A percentile compares a stretch with the other conserved stretches of the same genome.
phyloP scores from a whole-genome alignment of 2,888 invertebrate species.

The Platycheirus albimanus region DNA sequence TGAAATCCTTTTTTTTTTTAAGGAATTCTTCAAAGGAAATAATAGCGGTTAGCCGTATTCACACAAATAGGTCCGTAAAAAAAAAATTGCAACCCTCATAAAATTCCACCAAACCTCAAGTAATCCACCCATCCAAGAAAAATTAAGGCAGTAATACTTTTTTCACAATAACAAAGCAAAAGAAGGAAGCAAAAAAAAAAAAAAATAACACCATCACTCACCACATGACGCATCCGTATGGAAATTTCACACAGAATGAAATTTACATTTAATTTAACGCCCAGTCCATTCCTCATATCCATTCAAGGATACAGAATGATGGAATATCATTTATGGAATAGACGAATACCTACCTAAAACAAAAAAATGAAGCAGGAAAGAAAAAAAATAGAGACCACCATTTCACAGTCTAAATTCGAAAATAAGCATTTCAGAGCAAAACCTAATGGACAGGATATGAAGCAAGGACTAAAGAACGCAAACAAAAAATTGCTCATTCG shows the following conservation, averaged over 20 bases:
- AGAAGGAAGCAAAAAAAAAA: conserved; percentile 6
- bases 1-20: no score
- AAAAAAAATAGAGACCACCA: conserved; percentile 50
- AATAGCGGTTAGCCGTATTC: conserved; percentile 58
- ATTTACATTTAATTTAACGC: conserved; percentile 71
- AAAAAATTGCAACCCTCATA: conserved; percentile 11
- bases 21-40: conserved; percentile 29
- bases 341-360: conserved; percentile 38
- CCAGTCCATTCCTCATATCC: conserved; percentile 56
- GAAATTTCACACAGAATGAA: conserved; percentile 63
- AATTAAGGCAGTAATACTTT: conserved; percentile 41
- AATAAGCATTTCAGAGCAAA: conserved; percentile 45
- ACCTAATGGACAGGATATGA: conserved; percentile 59
- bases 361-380: not conserved
- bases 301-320: conserved; percentile 54
- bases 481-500: conserved; percentile 49
- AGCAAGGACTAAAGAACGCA: conserved; percentile 6
- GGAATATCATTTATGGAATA: conserved; percentile 63
- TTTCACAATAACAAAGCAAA: conserved; percentile 7
- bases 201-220: conserved; percentile 35
- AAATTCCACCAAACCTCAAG: conserved; percentile 35
- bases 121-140: conserved; percentile 38
- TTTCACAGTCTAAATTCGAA: conserved; percentile 49
- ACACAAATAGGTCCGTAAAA: not conserved
- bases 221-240: conserved; percentile 72